Base-by-base conservation (phyloP, 2,113 vertebrate genomes). In the Engraulis encrasicolus region DNA sequence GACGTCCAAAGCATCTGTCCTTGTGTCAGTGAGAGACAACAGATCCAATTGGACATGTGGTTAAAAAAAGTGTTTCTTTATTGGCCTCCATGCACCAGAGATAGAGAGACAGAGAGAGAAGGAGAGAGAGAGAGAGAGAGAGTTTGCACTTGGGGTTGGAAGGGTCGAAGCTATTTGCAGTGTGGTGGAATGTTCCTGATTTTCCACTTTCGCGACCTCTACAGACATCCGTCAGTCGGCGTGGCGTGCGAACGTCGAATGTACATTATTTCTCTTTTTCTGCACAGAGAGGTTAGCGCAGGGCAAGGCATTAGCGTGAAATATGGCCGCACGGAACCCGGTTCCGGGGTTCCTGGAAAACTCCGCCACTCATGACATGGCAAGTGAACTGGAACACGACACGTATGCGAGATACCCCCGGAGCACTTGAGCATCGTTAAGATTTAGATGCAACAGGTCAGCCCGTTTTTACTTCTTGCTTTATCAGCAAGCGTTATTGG, bases 161-260 rank as follows among this genome's bases (percentile, higher is more conserved):
- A 87, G 83, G n/a, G 79, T 80, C 31, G 31, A 71, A 23, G 49
- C 83, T 77, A 27, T 54, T 15, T 81, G 78, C 78, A 54, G 49
- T n/a, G 48, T 40, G 45, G 49, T 66, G 50, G 85, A 78, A 52
- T 85, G 86, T 81, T 87, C 45, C n/a, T 66, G 45, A 83, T 83
- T 84, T 87, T 81, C 71, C 84, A 79, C 52, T 85, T 80, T 82
- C 80, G 66, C 84, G 83, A 80, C 86, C 81, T 71, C 40, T 34
- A 61, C 50, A 66, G 50, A 36, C 79, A 81, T 81, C 81, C 40
- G 37, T 52, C 74, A 71, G 38, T 48, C 14, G 20, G 78, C 78
- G 20, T 9, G 20, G 50, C 61, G 38, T 17, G 49, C 38, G 78
- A 36, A 38, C 38, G 82, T 36, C 23, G 40, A 78, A 50, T 80